Evolutionary conservation across 2,888 invertebrate species (phyloP), one percentile per base, ranked within the genome.

Genomic region (Chalcosyrphus nemorum): DNA sequence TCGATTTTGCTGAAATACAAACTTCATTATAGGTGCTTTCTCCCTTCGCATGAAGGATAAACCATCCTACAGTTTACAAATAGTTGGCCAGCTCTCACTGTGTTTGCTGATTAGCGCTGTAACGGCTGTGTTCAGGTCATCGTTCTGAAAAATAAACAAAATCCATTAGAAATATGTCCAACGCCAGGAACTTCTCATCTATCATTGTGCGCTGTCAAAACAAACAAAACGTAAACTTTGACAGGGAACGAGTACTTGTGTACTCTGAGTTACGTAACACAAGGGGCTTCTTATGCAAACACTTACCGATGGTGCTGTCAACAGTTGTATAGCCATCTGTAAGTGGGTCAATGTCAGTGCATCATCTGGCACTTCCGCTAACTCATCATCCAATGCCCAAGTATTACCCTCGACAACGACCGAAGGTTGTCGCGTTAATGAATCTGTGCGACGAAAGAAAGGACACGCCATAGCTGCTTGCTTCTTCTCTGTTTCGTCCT

Each of bases 231-330:
- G 7, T 1, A 15, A 54, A 27, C 61, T 15, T 24, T 24, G 32
- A 19, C 32, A 3, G 19, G n/a, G 24, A 27, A 43, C 2, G 13
- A 11, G 5, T n/a, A 1, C 17, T 19, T 5, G 15, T 15, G 11
- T 45, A 9, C 5, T 29, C 24, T 9, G 11, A 35, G 29, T 78
- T 71, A 71, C 21, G 21, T 63, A 71, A 52, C 19, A 41, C 2
- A 27, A 54, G 13, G 24, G 21, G 13, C 15, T 3, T 41, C 19
- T 5, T 24, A 9, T 45, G 3, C 15, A 52, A 13, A 27, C 45
- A 82, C 94, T 93, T 93, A 97, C 96, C 93, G 96, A 94, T 72
- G 97, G 97, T 47, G 96, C 95, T 32, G 96, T 97, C 86, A 97
- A 92, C 81, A 96, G 93, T 88, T 95, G 94, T 87, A 97, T 94